These are phyloP conservation scores for Crocuta crocuta DNA, from an alignment of 2,113 vertebrate species.

Conservation along the genomic window DNA sequence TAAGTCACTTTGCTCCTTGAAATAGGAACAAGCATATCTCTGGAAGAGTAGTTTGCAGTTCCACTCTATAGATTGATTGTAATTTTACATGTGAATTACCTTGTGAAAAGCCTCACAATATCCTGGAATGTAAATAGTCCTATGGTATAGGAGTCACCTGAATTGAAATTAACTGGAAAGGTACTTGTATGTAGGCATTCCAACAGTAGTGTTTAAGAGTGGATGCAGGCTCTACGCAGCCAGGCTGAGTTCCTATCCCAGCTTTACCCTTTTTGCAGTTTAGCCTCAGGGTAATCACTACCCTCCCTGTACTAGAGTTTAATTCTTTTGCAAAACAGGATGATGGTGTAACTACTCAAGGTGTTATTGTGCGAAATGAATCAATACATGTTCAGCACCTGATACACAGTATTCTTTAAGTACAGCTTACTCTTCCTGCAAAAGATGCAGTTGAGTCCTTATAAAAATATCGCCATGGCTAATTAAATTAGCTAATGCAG, in stretches of 20 bases:
- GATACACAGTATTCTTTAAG: background rate
- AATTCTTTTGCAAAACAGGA: constrained; percentile 13
- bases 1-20: constrained; percentile 17
- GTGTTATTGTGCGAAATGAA: background rate
- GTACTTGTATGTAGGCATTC: background rate
- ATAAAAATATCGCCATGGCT: background rate
- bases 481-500: background rate
- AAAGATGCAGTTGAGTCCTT: background rate
- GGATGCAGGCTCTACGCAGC: background rate
- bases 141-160: background rate
- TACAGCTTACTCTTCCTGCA: background rate
- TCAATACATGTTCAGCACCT: background rate
- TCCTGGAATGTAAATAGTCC: background rate
- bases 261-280: background rate
- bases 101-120: background rate
- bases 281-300: background rate
- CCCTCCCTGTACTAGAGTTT: background rate
- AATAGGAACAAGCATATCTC: background rate
- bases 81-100: background rate
- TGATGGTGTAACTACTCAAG: background rate
- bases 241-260: background rate
- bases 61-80: background rate
- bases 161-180: background rate
- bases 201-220: background rate
- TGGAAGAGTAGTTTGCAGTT: background rate